These are phyloP conservation scores for Plebejus argus DNA, from an alignment of 2,888 invertebrate genomes.

Conservation along the genomic window DNA sequence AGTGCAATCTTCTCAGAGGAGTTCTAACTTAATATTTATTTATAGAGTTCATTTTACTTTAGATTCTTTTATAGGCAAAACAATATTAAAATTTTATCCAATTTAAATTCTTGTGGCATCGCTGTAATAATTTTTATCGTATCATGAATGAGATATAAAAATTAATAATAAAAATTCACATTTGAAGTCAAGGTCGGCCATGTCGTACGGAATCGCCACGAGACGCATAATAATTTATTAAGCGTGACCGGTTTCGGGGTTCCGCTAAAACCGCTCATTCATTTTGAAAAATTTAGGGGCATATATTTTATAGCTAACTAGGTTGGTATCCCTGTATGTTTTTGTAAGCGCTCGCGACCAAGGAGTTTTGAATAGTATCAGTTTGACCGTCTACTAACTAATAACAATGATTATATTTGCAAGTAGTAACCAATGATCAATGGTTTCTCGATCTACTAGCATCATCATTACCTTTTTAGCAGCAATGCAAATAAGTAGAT, in stretches of 20 bases:
- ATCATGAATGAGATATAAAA: conserved; percentile 17
- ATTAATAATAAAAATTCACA: conserved; percentile 27
- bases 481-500: no score
- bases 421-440: no score
- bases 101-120: conserved; percentile 9
- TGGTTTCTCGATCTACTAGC: background rate
- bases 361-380: background rate
- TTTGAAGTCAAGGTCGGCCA: conserved; percentile 55
- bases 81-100: background rate
- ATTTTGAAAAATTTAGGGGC: background rate
- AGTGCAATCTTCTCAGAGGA: background rate
- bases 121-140: background rate
- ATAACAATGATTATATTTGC: no score
- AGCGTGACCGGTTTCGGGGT: conserved; percentile 21
- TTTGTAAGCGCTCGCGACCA: background rate
- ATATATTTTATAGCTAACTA: background rate
- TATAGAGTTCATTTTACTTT: background rate
- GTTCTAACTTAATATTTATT: background rate
- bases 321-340: background rate
- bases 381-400: background rate
- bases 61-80: background rate
- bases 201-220: conserved; percentile 43
- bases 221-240: conserved; percentile 16
- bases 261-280: background rate
- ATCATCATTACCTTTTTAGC: no score